Base-by-base conservation (phyloP, 2,113 vertebrate species). In the Monarcha castaneiventris region DNA sequence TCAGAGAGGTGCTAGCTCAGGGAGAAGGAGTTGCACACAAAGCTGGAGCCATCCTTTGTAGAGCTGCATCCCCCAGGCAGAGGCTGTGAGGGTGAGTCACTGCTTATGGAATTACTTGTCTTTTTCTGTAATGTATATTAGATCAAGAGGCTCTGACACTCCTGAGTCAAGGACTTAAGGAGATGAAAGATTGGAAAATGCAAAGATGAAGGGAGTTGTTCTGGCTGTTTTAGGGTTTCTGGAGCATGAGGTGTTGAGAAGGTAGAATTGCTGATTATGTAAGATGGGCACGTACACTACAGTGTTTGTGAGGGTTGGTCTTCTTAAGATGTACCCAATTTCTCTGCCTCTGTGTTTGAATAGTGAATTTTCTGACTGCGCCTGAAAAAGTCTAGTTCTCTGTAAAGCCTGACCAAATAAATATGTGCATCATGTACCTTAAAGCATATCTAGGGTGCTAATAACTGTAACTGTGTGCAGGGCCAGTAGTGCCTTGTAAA, bases 11-110 rank as follows among this genome's bases (percentile, higher is more conserved):
- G 17, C 6, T 0, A 0, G 18, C 7, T 48, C 3, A 4, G 9
- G 13, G 15, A 68, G 32, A 56, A 29, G 41, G 9, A 27, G 33
- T 13, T 41, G 0, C 0, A 0, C 0, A 0, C 11, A 2, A 27
- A 67, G 33, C 20, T 55, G 29, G 32, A 84, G 35, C 0, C 12
- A 3, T 7, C 17, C 8, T 88, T 26, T 3, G 1, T 13, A 3
- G 29, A 46, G 18, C 14, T 49, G 0, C 1, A 0, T 48, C 1
- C 4, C 4, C 4, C 5, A 5, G 29, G 61, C 7, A 7, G 64
- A 68, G 33, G 8, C 18, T 74, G 37, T 7, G 35, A 55, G 43
- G 17, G 30, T 91, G 51, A 87, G 52, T 92, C 56, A 51, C 12
- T 63, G 26, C 39, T 84, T 43, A 37, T 33, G 10, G 71, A 43